Base-by-base conservation (phyloP, 1,140 invertebrate species). In the Caenorhabditis inopinata region DNA sequence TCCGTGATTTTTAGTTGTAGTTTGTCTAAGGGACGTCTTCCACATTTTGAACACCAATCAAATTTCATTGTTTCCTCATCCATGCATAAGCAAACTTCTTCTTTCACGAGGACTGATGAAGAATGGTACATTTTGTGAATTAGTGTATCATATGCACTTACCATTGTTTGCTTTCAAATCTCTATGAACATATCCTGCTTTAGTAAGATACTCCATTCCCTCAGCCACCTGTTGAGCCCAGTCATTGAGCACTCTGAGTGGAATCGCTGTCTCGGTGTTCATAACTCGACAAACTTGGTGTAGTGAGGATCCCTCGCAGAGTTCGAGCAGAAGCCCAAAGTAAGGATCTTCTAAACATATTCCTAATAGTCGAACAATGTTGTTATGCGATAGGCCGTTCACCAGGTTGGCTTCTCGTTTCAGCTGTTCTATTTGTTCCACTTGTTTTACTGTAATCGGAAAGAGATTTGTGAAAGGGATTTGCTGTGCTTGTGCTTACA, bases 1-100 rank as follows among this genome's bases (percentile, higher is more conserved):
- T 97, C 96, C 38, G 95, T 95, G 78, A 92, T 92, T 82, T 92
- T 92, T 1, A 98, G 95, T 81, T 95, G 93, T 89, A 96, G 96
- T 83, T 92, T 93, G 83, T 98, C 45, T 2, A 75, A 4, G 3
- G 74, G 47, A 6, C 42, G 3, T 38, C n/a, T 38, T 21, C 58
- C 58, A 38, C 58, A 68, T 21, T 21, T 38, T 11, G 32, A 9
- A 21, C 78, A 74, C 11, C n/a, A 74, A 7, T 23, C 21, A 21
- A 16, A 51, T 9, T 18, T 18, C 32, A 62, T 62, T 0, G 21
- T 51, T 77, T 12, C 35, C 53, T 68, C 53, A 46, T 68, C 58
- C 32, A 78, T 53, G 29, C 78, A 79, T 6, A 68, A 21, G 35
- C 78, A 79, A 9, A 79, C 68, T 42, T 46, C 29, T 42, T 79